Percentiles rank a stretch among this genome's conserved stretches.
Conservation (phyloP, 30 jellyfish, hydroid and myxozoan genomes). For the Sanderia malayensis region DNA sequence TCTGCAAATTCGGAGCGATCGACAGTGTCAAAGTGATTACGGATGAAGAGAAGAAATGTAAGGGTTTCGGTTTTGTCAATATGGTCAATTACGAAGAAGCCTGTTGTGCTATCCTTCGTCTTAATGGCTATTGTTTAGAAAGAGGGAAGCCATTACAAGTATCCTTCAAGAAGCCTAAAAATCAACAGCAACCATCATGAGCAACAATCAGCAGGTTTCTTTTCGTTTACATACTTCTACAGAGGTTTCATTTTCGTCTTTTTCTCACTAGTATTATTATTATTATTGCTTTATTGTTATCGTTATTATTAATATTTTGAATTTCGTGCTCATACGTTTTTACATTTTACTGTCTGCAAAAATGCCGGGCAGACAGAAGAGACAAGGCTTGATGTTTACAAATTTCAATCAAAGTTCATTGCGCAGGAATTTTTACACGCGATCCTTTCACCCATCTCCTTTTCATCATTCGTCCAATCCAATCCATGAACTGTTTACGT, state of each 20-base stretch:
- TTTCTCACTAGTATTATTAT: background rate
- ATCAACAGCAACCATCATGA: slow-evolving; percentile 37
- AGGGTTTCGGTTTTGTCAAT: slow-evolving; percentile 94
- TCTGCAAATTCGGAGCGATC: slow-evolving; percentile 94
- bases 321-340: background rate
- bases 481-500: background rate
- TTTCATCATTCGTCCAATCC: too few species aligned
- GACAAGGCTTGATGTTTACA: too few species aligned
- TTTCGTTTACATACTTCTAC: too few species aligned
- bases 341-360: background rate
- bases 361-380: background rate
- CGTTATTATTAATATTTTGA: too few species aligned
- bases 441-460: too few species aligned
- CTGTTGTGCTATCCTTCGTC: slow-evolving; percentile 70
- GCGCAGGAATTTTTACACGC: background rate
- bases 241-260: background rate
- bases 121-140: slow-evolving; percentile 90
- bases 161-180: slow-evolving; percentile 90
- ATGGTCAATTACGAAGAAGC: slow-evolving; percentile 95
- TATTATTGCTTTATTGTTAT: background rate
- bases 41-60: slow-evolving; percentile 95
- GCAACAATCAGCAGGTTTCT: too few species aligned
- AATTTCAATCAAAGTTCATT: background rate
- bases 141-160: slow-evolving; percentile 97
- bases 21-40: slow-evolving; percentile 92